Conservation (phyloP, 2,797 vertebrate species). For the Lemur catta region DNA sequence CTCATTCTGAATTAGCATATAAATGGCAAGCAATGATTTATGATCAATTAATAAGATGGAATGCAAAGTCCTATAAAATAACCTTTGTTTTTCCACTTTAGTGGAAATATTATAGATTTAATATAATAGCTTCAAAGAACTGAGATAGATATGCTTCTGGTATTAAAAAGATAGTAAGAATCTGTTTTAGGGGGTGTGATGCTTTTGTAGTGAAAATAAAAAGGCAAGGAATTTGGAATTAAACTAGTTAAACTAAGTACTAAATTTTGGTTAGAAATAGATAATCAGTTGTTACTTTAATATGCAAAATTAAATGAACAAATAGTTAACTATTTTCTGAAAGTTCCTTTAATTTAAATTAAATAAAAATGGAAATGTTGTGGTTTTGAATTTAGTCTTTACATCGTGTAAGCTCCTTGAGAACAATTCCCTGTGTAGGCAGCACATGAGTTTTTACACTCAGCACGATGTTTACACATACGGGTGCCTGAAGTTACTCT, state of each 20-base stretch:
- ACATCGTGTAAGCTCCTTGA: neutral
- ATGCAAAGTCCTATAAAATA: slow-evolving; percentile 7
- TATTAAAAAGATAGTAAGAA: neutral
- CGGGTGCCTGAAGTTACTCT: neutral
- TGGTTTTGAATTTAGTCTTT: neutral
- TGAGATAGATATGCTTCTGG: neutral
- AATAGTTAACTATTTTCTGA: neutral
- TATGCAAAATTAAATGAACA: neutral
- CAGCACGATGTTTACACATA: neutral
- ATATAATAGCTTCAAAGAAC: slow-evolving; percentile 38
- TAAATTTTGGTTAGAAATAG: slow-evolving; percentile 12
- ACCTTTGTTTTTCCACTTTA: slow-evolving; percentile 8
- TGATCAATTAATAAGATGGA: slow-evolving; percentile 49
- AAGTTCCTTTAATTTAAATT: neutral
- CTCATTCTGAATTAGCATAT: slow-evolving; percentile 34
- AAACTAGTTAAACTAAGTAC: neutral
- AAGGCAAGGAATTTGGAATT: neutral
- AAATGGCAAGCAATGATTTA: slow-evolving; percentile 52
- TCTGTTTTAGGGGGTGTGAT: neutral
- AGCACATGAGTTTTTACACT: neutral
- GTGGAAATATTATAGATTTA: neutral
- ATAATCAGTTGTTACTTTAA: neutral
- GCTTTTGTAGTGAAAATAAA: neutral
- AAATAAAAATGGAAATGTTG: neutral
- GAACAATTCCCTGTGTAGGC: neutral